Evolutionary conservation across 2,797 vertebrate species (phyloP).

Genomic region (Sternarchorhynchus goeldii): DNA sequence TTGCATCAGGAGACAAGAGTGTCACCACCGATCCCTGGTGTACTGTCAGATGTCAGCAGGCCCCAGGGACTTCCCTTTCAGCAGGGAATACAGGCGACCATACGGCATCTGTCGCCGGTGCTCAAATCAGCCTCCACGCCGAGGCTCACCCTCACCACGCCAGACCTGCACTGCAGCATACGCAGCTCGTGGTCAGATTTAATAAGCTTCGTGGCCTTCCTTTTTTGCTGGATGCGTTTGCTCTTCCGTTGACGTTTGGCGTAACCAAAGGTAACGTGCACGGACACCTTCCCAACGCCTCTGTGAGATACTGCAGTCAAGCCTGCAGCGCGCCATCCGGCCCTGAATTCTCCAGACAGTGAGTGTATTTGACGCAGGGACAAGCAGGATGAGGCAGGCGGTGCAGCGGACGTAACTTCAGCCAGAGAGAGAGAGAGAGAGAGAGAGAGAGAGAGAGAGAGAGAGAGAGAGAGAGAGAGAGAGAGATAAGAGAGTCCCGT

Average conservation of each 20-base stretch:
- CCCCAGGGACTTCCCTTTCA: constrained; percentile 70
- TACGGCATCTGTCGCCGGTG: constrained; percentile 74
- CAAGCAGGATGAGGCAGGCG: constrained; percentile 31
- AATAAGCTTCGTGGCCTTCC: constrained; percentile 54
- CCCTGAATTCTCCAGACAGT: constrained; percentile 40
- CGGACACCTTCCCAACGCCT: constrained; percentile 13
- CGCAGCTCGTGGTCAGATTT: constrained; percentile 67
- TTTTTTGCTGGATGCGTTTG: constrained; percentile 45
- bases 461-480: constrained; percentile 22
- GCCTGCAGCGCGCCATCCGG: constrained; percentile 54
- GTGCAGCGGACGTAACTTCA: constrained; percentile 52
- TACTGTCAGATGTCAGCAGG: constrained; percentile 74
- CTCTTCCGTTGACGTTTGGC: background rate
- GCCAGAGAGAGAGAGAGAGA: constrained; percentile 19
- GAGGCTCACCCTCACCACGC: constrained; percentile 49
- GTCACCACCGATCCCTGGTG: constrained; percentile 76
- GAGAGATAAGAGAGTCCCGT: constrained; percentile 52
- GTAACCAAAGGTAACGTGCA: constrained; percentile 26
- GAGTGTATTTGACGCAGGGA: constrained; percentile 40
- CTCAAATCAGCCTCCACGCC: constrained; percentile 58
- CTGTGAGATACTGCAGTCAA: constrained; percentile 50
- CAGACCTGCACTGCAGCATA: constrained; percentile 48
- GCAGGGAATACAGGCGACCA: constrained; percentile 71
- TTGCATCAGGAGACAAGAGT: constrained; percentile 68
- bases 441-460: constrained; percentile 12